Evolutionary conservation across 92 coral and sea anemone species (phyloP).

Genomic region (Heliopora coerulea): DNA sequence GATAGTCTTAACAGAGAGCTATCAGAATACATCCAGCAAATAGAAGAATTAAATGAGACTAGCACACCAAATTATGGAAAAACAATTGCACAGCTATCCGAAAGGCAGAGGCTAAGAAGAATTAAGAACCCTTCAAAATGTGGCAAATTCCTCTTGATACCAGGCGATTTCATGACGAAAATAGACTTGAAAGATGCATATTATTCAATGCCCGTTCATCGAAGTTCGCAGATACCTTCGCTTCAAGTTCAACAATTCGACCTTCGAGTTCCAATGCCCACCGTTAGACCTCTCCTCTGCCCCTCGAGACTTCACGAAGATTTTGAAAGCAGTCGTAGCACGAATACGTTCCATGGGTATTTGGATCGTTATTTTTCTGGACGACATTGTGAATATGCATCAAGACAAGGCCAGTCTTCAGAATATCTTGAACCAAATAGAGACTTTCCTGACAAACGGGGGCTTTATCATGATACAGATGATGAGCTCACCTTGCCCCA

Average conservation of each 20-base stretch:
- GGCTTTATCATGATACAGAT: slow-evolving; percentile 42
- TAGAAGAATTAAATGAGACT: not conserved
- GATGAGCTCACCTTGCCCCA: slow-evolving; percentile 48
- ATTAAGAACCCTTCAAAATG: slow-evolving; percentile 12
- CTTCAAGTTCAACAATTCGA: slow-evolving; percentile 34
- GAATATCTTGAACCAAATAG: slow-evolving; percentile 25
- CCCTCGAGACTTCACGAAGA: not conserved
- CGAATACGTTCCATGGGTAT: slow-evolving; percentile 39
- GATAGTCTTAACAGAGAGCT: slow-evolving; percentile 12
- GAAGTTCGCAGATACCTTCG: slow-evolving; percentile 22
- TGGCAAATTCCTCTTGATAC: too few species aligned
- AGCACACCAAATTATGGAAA: not conserved
- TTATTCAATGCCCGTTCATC: too few species aligned
- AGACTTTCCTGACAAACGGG: slow-evolving; percentile 24
- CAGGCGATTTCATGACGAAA: slow-evolving; percentile 24
- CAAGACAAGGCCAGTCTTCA: slow-evolving; percentile 15
- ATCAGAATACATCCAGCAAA: slow-evolving; percentile 9
- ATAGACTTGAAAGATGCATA: slow-evolving; percentile 30
- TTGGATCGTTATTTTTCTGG: slow-evolving; percentile 45
- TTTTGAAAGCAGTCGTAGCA: slow-evolving; percentile 42
- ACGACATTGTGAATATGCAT: slow-evolving; percentile 38
- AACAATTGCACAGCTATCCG: not conserved
- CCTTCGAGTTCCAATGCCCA: slow-evolving; percentile 50
- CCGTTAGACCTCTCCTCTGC: slow-evolving; percentile 38
- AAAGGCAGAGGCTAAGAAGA: slow-evolving; percentile 18